phyloP scores from a whole-genome alignment of 2,888 invertebrate genomes.

The Escarpia spicata region DNA sequence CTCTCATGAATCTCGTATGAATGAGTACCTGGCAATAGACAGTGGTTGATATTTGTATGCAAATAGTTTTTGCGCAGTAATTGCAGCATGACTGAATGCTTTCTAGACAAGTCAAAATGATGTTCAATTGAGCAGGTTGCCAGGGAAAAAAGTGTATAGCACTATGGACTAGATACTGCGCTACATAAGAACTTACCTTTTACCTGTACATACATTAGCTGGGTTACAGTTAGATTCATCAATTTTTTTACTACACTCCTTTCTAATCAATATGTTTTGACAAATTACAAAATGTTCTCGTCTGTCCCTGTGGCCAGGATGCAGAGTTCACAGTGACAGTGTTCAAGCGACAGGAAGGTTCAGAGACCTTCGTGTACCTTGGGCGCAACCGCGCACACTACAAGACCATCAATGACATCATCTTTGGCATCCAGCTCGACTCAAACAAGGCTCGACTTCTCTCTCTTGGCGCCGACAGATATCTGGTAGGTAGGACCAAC shows the following conservation, averaged over 20 bases:
- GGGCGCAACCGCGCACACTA: constrained; percentile 65
- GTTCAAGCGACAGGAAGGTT: constrained; percentile 44
- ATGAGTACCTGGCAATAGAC: too few relatives aligned
- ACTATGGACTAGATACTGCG: too few relatives aligned
- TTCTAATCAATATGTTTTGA: background rate
- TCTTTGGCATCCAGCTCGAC: constrained; percentile 63
- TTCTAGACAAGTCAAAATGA: too few relatives aligned
- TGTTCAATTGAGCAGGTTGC: too few relatives aligned
- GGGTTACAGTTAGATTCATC: background rate
- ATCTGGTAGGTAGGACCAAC: constrained; percentile 52
- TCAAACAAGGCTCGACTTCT: constrained; percentile 58
- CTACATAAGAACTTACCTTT: too few relatives aligned
- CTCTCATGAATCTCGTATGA: too few relatives aligned
- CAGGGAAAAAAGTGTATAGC: too few relatives aligned
- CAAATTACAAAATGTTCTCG: background rate
- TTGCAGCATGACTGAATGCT: too few relatives aligned
- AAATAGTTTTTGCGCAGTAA: too few relatives aligned
- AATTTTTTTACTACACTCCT: background rate
- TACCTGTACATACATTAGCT: too few relatives aligned
- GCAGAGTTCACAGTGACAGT: constrained; percentile 60
- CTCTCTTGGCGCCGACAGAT: constrained; percentile 62
- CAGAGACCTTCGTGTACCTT: constrained; percentile 47
- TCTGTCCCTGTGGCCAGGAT: constrained; percentile 49
- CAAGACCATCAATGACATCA: constrained; percentile 61
- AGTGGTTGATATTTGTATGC: too few relatives aligned